These are phyloP conservation scores for Acronicta aceris DNA, from an alignment of 2,888 invertebrate genomes.

Conservation along the genomic window DNA sequence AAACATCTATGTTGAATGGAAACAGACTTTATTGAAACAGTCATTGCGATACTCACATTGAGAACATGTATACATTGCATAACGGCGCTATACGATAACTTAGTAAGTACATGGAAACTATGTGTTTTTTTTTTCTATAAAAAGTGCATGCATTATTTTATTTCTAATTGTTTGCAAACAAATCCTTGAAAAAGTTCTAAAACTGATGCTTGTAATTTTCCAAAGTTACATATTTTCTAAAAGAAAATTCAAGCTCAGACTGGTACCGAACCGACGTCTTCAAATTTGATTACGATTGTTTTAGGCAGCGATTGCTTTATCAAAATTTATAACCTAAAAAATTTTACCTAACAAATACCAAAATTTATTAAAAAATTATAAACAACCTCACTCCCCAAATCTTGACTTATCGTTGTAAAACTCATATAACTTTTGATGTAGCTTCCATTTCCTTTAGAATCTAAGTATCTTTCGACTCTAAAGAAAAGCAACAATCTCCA, in stretches of 20 bases:
- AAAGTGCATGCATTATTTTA: background rate
- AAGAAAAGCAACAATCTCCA: conserved; percentile 54
- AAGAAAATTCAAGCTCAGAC: too few relatives aligned
- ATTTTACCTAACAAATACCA: too few relatives aligned
- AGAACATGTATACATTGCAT: background rate
- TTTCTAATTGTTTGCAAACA: conserved; percentile 15
- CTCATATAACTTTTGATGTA: too few relatives aligned
- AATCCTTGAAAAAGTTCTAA: conserved; percentile 11
- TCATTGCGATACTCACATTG: conserved; percentile 5
- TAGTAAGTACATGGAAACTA: background rate
- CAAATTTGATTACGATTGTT: too few relatives aligned
- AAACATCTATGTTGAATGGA: conserved; percentile 65
- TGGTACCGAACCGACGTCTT: too few relatives aligned
- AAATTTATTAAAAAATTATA: too few relatives aligned
- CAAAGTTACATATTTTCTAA: too few relatives aligned
- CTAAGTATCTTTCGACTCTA: conserved; percentile 17
- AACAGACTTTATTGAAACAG: conserved; percentile 13
- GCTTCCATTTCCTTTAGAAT: too few relatives aligned
- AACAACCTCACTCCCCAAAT: too few relatives aligned
- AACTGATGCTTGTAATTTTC: background rate
- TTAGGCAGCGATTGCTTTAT: too few relatives aligned
- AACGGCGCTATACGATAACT: background rate
- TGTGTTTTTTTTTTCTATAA: background rate
- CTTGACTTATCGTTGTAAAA: too few relatives aligned
- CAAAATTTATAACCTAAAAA: too few relatives aligned